Percentiles rank a stretch among this genome's conserved stretches.
Evolutionary conservation across 2,113 vertebrate species (phyloP).

Genomic region (Nestor notabilis): DNA sequence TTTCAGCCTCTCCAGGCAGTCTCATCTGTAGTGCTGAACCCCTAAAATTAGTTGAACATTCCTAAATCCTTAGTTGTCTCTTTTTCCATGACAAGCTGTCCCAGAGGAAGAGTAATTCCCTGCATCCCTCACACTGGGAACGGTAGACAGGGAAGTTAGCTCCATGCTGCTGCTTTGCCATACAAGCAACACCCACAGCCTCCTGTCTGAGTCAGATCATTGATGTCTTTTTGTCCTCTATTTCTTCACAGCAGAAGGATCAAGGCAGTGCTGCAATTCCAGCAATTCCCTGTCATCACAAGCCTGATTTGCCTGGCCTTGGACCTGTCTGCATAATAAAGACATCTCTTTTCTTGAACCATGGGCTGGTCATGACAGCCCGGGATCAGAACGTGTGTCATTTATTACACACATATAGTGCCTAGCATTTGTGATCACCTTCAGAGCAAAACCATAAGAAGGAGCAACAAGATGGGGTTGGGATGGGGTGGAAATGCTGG

Average conservation of each 20-base stretch:
- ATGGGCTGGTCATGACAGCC: not conserved
- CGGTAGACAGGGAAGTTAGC: not conserved
- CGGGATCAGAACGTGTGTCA: not conserved
- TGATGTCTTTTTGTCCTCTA: not conserved
- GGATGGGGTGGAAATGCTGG: not conserved
- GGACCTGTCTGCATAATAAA: not conserved
- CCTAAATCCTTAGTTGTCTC: not conserved
- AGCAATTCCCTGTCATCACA: not conserved
- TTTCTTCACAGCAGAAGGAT: not conserved
- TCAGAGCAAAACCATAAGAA: not conserved
- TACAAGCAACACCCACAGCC: not conserved
- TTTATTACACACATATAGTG: not conserved
- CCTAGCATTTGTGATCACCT: not conserved
- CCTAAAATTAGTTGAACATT: not conserved
- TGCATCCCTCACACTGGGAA: not conserved
- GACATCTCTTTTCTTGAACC: not conserved
- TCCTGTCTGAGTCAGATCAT: not conserved
- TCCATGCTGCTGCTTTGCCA: not conserved
- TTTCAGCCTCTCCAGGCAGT: not conserved
- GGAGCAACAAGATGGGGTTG: not conserved
- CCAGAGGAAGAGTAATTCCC: not conserved
- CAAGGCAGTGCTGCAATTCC: not conserved
- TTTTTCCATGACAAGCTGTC: not conserved
- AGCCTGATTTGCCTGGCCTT: not conserved
- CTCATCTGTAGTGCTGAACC: not conserved